Evolutionary conservation across 64 coral and sea anemone genomes (phyloP).

Genomic region (Actinia equina): DNA sequence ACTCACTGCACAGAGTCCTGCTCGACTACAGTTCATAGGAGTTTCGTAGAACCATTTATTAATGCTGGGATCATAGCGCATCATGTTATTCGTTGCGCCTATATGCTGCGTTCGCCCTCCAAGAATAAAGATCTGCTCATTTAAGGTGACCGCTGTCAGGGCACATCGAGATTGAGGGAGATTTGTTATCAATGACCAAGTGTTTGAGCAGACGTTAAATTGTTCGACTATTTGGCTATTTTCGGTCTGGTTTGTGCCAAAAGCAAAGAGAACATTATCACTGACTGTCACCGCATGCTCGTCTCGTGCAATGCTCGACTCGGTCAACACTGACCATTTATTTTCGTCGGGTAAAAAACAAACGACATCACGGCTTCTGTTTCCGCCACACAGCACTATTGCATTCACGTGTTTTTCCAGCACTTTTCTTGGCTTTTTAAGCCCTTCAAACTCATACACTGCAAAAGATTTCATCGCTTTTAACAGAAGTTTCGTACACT

Average conservation of each 20-base stretch:
- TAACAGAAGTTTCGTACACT: conserved; percentile 47
- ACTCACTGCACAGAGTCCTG: conserved; percentile 30
- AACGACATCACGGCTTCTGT: conserved; percentile 37
- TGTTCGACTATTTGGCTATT: conserved; percentile 58
- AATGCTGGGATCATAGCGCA: conserved; percentile 47
- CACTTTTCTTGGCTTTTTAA: conserved; percentile 14
- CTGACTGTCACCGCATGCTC: conserved; percentile 42
- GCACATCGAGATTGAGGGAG: conserved; percentile 41
- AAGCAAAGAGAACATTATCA: conserved; percentile 53
- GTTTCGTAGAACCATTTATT: conserved; percentile 57
- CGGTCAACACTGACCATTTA: conserved; percentile 36
- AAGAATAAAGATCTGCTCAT: conserved; percentile 63
- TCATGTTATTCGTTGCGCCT: conserved; percentile 36
- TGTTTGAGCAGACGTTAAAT: conserved; percentile 44
- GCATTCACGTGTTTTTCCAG: conserved; percentile 39
- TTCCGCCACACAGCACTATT: conserved; percentile 49
- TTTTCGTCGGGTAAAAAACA: conserved; percentile 38
- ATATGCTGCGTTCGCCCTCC: conserved; percentile 36
- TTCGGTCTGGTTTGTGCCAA: conserved; percentile 39
- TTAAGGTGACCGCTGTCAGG: conserved; percentile 32
- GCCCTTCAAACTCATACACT: conserved; percentile 31
- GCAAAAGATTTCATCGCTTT: conserved; percentile 44
- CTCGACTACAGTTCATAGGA: conserved; percentile 47
- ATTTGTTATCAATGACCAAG: conserved; percentile 37
- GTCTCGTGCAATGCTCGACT: conserved; percentile 38